Evolutionary conservation across 2,113 vertebrate species (phyloP), one percentile per base, ranked within the genome.

Genomic region (Semnornis frantzii): DNA sequence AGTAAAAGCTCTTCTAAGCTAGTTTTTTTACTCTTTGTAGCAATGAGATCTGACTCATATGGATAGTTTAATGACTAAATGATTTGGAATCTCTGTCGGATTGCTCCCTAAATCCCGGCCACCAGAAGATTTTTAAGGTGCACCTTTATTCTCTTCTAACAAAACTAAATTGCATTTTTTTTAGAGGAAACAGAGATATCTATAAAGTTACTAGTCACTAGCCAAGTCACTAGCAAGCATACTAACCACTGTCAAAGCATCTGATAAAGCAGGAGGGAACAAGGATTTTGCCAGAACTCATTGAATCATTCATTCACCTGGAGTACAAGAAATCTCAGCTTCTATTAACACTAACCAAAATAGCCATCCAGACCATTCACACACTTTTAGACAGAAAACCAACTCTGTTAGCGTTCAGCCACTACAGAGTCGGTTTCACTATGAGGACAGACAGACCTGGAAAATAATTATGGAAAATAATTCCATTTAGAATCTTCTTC

Each of bases 1-100:
- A 78, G 82, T 33, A 85, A 93, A 93, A 93, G 62, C 48, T 89
- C 79, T 81, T 92, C 60, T 83, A 85, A 90, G 33, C 37, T 20
- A 60, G 5, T 48, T 80, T 89, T 74, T 91, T 74, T 12, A 64
- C 7, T 70, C 76, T 73, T 92, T 82, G 28, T 79, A 69, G 33
- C 44, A 12, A 88, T 69, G 58, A 90, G 44, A 83, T 81, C 27
- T 94, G 93, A 83, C 58, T 88, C 75, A 82, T 50, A 73, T 0
- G 4, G 27, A 42, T 71, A 85, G 24, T 83, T 31, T 39, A 74
- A 58, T 46, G 44, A 86, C 83, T 44, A 87, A 85, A 91, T 6
- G 27, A 57, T 25, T 81, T 21, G 39, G 73, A 83, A 59, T 24
- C 79, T 69, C 69, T 25, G 15, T 65, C 80, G 82, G 79, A 75